Percentiles rank a stretch among this genome's conserved stretches.
These are phyloP conservation scores for Drosophila atripex DNA, from an alignment of 2,888 invertebrate genomes.

Conservation along the genomic window DNA sequence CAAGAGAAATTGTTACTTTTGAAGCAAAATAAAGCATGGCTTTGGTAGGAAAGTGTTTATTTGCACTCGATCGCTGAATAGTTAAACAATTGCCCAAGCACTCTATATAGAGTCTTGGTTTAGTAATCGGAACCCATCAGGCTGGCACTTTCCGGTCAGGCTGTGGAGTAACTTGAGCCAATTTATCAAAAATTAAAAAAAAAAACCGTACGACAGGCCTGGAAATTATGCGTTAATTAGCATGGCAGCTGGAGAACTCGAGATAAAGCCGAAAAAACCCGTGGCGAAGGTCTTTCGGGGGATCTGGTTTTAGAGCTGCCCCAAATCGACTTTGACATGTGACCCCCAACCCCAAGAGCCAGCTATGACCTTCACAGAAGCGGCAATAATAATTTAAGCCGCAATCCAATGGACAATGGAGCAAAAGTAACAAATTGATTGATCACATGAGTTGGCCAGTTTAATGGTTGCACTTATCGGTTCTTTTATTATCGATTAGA, in stretches of 20 bases:
- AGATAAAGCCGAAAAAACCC: slow-evolving; percentile 30
- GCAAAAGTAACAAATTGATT: slow-evolving; percentile 39
- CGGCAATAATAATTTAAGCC: slow-evolving; percentile 19
- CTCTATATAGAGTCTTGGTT: slow-evolving; percentile 23
- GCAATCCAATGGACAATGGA: slow-evolving; percentile 32
- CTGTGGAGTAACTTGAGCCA: slow-evolving; percentile 37
- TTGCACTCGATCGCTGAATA: not conserved
- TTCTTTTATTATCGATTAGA: slow-evolving; percentile 23
- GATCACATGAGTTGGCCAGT: slow-evolving; percentile 48
- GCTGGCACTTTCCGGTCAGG: slow-evolving; percentile 27
- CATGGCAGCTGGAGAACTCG: slow-evolving; percentile 57
- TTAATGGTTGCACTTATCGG: slow-evolving; percentile 36
- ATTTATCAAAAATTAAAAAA: slow-evolving; percentile 61
- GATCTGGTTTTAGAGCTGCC: slow-evolving; percentile 55
- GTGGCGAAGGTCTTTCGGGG: slow-evolving; percentile 53
- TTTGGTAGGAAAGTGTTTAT: slow-evolving; percentile 24
- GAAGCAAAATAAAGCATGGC: slow-evolving; percentile 43
- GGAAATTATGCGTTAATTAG: slow-evolving; percentile 73
- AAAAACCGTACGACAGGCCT: slow-evolving; percentile 55
- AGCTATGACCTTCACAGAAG: slow-evolving; percentile 59
- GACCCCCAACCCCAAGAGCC: slow-evolving; percentile 55
- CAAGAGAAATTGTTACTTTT: slow-evolving; percentile 66
- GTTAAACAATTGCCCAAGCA: slow-evolving; percentile 11
- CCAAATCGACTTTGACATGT: slow-evolving; percentile 65
- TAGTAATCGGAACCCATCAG: slow-evolving; percentile 24